phyloP scores from a whole-genome alignment of 2,888 invertebrate species.

The Prosapia bicincta region DNA sequence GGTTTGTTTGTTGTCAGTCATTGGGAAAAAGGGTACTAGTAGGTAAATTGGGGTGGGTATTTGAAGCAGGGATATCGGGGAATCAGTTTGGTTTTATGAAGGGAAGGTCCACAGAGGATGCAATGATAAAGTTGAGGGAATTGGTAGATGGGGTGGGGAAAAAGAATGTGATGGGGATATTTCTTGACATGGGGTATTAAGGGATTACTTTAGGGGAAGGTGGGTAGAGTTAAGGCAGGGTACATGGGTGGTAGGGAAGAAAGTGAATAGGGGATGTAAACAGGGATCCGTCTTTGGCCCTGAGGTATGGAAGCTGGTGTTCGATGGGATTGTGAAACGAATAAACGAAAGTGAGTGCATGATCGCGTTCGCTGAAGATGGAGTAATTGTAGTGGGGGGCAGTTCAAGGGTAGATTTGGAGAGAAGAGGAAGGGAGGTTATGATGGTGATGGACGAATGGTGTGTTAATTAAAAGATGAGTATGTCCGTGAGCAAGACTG shows the following conservation, averaged over 20 bases:
- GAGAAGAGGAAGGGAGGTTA: background rate
- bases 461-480: background rate
- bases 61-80: no score
- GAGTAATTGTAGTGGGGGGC: background rate
- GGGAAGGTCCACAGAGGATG: background rate
- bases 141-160: background rate
- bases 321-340: background rate
- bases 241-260: background rate
- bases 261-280: background rate
- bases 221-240: no score
- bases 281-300: background rate
- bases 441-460: background rate
- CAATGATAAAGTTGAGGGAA: background rate
- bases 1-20: no score
- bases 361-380: background rate
- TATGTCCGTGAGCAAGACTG: background rate
- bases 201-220: background rate
- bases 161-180: background rate
- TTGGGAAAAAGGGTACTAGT: no score
- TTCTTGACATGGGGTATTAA: background rate
- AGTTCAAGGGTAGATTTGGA: no score
- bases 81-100: no score
- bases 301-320: background rate
- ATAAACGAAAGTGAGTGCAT: background rate
- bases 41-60: no score